Base-by-base conservation (phyloP, 1,140 invertebrate species). In the Drosophila rufa region DNA sequence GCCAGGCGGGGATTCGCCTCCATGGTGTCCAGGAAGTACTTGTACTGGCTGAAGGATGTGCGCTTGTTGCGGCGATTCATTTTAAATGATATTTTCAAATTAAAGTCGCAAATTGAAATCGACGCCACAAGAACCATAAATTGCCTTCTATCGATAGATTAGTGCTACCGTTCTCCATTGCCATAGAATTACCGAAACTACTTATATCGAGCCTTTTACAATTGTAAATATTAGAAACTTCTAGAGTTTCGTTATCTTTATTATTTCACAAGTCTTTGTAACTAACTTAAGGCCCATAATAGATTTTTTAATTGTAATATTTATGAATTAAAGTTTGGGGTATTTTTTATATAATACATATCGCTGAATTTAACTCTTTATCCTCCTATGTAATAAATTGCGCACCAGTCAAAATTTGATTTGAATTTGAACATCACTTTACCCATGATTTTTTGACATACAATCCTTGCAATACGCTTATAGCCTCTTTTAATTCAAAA, bases 31-130 rank as follows among this genome's bases (percentile, higher is more conserved):
- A 92, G 80, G 36, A 90, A 92, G 58, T 91, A 83, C 55, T 90
- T 79, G 46, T 92, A 92, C 47, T 92, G 92, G 53, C 75, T 65
- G 12, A 73, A 81, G 8, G 92, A 92, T 9, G 92, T 92, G 19
- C 92, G 83, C 45, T 92, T 92, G 61, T 92, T 92, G 47, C 92
- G 91, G 36, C 92, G 51, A 59, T 90, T 86, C 92, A 92, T 92
- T 36, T 62, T 66, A n/a, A 19, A 22, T 61, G 50, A 51, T 38
- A 45, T 46, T 66, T 45, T 56, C 1, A 38, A 79, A 69, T 55
- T 27, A 47, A 58, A 70, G 38, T 17, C 33, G 59, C 46, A 45
- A 76, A 58, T 75, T 75, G 33, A 66, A 76, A 76, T 25, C 25
- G 74, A 76, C 70, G 74, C 71, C 58, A 74, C 57, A 53, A 42